Evolutionary conservation across 1,140 invertebrate genomes (phyloP).

Genomic region (Trachelipus rathkii): DNA sequence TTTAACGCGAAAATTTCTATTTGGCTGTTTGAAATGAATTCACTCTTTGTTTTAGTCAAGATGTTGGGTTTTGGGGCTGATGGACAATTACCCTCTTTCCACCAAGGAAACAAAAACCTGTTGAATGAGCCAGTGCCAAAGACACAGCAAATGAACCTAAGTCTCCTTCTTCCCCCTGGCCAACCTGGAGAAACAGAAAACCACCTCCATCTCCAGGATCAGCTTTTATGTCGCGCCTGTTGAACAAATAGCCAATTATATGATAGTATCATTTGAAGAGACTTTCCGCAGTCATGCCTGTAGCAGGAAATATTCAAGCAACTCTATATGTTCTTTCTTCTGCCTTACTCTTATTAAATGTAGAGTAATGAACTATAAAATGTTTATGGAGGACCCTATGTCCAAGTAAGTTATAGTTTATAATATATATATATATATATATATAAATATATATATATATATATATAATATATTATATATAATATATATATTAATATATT

Average conservation of each 20-base stretch:
- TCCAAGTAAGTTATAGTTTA: no score
- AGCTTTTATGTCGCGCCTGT: conserved; percentile 48
- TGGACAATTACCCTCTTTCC: conserved; percentile 70
- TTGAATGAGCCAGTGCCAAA: conserved; percentile 47
- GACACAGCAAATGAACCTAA: neutral
- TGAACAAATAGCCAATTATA: conserved; percentile 62
- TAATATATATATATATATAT: no score
- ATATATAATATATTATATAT: no score
- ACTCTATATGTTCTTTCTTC: conserved; percentile 71
- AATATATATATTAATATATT: no score
- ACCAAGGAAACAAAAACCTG: conserved; percentile 61
- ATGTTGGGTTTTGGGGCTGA: conserved; percentile 62
- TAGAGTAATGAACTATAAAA: conserved; percentile 67
- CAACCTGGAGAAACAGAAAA: neutral
- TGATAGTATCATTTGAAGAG: conserved; percentile 66
- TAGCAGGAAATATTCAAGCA: conserved; percentile 73
- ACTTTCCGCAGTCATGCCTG: conserved; percentile 69
- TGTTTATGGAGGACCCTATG: conserved; percentile 51
- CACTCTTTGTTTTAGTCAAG: conserved; percentile 23
- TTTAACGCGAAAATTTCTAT: conserved; percentile 30
- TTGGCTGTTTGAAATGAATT: conserved; percentile 25
- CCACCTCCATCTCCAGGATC: neutral
- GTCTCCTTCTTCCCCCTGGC: neutral
- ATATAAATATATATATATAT: no score
- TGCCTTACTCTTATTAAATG: conserved; percentile 69